A percentile compares a stretch with the other conserved stretches of the same genome.
Conservation (phyloP, 2,113 vertebrate species). For the Oreochromis niloticus region DNA sequence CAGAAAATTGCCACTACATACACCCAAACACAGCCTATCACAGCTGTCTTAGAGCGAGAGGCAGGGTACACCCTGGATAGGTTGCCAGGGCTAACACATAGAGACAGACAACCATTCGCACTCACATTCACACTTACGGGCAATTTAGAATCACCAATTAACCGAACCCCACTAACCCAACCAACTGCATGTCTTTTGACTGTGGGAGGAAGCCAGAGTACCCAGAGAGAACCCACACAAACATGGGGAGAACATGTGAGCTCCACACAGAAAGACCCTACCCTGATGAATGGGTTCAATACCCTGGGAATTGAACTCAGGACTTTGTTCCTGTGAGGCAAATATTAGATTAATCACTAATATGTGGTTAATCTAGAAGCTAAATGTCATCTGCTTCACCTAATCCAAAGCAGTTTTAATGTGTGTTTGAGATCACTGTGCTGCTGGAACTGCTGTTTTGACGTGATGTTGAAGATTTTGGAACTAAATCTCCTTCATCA, state of each 20-base stretch:
- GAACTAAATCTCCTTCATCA: no score
- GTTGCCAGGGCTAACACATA: neutral
- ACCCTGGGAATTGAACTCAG: no score
- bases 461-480: no score
- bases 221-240: neutral
- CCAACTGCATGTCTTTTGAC: neutral
- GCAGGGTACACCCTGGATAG: neutral
- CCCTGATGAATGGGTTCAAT: no score
- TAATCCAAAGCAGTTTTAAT: no score
- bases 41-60: neutral
- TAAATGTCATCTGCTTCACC: neutral
- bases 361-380: neutral
- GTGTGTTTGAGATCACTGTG: no score
- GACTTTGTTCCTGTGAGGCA: no score
- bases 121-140: neutral
- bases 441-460: no score
- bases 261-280: no score
- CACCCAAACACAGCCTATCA: neutral
- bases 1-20: accelerated
- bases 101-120: neutral
- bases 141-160: neutral
- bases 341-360: no score
- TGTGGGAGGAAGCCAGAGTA: neutral
- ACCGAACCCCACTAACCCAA: neutral
- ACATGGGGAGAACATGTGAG: no score